Base-by-base conservation (phyloP, 2,797 vertebrate species). In the Graptemys geographica region DNA sequence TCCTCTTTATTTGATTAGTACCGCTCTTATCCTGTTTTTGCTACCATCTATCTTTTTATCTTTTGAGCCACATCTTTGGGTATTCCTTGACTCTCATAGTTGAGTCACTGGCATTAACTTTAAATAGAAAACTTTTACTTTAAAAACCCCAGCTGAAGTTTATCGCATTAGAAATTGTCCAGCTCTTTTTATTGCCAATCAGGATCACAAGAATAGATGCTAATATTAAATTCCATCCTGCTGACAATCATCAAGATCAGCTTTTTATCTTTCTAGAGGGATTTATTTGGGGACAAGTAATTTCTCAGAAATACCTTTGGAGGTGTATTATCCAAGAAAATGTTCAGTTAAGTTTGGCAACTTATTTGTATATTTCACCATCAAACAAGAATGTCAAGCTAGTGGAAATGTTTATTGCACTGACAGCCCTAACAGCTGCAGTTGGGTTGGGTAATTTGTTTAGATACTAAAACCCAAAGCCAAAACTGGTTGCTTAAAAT, bases 201-300 rank as follows among this genome's bases (percentile, higher is more conserved):
- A 65, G 23, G 82, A 93, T 84, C 89, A 11, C 44, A 86, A 94
- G 93, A 51, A 79, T 47, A 51, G 92, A 89, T 83, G 80, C 49
- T 88, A 79, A 92, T 93, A 83, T 81, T 94, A 51, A 96, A 95
- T 97, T 97, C 55, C 86, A 11, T 91, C 49, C 90, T 86, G 33
- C 19, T 93, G 90, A 90, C 53, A 94, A 87, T 90, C 33, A 83
- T 33, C 18, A 90, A 74, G 37, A 81, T 79, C 51, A 86, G n/a
- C 3, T 83, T 94, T 97, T 98, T 93, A 86, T 90, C 65, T 96
- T 96, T 89, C 19, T 88, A 55, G 87, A 16, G 62, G 33, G 51
- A 78, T 94, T 92, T 95, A 90, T 91, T 94, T 94, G 91, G 72
- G 53, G 92, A 88, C 19, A 94, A 84, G 11, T 5, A 15, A 62